A percentile compares a stretch with the other conserved stretches of the same genome.
Evolutionary conservation across 2,797 vertebrate genomes (phyloP).

Genomic region (Leuciscus waleckii): DNA sequence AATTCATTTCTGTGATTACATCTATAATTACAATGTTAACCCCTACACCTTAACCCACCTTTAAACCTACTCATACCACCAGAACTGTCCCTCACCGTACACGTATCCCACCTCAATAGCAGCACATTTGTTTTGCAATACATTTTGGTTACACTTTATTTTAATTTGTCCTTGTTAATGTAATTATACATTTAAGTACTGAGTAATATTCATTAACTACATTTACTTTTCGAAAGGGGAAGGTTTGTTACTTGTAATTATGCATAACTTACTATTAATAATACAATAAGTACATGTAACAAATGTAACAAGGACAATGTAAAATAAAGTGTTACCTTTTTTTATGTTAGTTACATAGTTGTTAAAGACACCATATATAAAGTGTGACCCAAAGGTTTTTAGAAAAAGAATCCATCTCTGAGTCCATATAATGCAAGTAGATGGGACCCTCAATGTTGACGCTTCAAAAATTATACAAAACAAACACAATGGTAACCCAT

Average conservation of each 20-base stretch:
- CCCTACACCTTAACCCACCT: neutral
- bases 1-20: neutral
- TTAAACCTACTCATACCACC: neutral
- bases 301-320: too few relatives aligned
- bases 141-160: neutral
- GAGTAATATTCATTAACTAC: neutral
- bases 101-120: neutral
- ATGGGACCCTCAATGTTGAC: neutral
- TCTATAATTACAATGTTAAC: neutral
- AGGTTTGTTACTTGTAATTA: neutral
- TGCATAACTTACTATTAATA: neutral
- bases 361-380: neutral
- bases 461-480: neutral
- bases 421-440: neutral
- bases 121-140: neutral
- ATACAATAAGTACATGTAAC: too few relatives aligned
- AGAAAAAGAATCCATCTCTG: neutral
- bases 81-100: neutral
- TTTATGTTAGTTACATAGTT: too few relatives aligned
- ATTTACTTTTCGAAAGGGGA: neutral
- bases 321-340: too few relatives aligned
- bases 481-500: neutral
- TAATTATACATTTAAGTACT: neutral
- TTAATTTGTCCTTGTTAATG: neutral
- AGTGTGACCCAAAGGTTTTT: neutral